Evolutionary conservation across 2,113 vertebrate species (phyloP), one percentile per base, ranked within the genome.

Genomic region (Hylia prasina): DNA sequence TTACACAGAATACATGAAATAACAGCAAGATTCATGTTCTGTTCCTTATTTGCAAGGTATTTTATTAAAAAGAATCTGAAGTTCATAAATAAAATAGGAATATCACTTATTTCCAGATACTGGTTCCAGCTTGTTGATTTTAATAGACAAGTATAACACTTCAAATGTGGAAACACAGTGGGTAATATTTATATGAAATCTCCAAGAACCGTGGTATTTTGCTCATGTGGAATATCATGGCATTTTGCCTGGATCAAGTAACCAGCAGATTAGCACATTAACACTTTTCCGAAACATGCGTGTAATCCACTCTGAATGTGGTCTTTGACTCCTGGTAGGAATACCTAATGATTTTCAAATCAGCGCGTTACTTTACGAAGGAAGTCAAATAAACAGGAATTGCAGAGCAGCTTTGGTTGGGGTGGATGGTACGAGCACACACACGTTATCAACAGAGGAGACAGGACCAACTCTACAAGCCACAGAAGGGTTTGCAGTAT

Each of bases 241-340:
- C 98, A 97, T 98, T 96, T 97, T 98, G 98, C 98, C 99, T 99
- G 98, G 98, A 99, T 98, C 98, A 97, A 98, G 98, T 98, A 99
- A 99, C 98, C 98, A 98, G 98, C 98, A 99, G 98, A 99, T 99
- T 99, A 99, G 98, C 99, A 99, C 99, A 99, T 99, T 99, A 99
- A 98, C 98, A 98, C 98, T 98, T 97, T 97, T 96, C 96, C 93
- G 96, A 98, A 98, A 98, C 97, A 97, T 94, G 97, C 97, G 24
- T 98, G 90, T 97, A 98, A 98, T 98, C 97, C 97, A 86, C 97
- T 97, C 97, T 98, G 97, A 98, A 98, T 98, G 97, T 97, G 97
- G 97, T 98, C 97, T 98, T 98, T 98, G 95, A 98, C 95, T 98
- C 95, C 94, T 98, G 96, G 94, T 96, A 98, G 94, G 96, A 98